phyloP scores from a whole-genome alignment of 1,140 invertebrate species.

The Glossosoma conforme region DNA sequence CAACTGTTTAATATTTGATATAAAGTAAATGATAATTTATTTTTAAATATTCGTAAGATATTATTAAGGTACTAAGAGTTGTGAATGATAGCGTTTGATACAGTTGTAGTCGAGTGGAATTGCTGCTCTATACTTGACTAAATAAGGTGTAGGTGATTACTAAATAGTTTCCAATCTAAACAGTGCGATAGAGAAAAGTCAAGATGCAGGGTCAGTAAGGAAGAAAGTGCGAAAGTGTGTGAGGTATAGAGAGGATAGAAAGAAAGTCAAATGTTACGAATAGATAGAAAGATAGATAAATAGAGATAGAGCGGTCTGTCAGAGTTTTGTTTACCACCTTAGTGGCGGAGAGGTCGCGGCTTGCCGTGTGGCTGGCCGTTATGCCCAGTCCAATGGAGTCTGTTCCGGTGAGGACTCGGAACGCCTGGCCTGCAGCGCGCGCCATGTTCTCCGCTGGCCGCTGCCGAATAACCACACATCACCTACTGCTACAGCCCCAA shows the following conservation, averaged over 20 bases:
- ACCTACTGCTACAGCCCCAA: slow-evolving; percentile 27
- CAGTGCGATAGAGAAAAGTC: too few relatives aligned
- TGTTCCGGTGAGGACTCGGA: slow-evolving; percentile 70
- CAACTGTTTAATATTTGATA: too few relatives aligned
- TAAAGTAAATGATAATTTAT: too few relatives aligned
- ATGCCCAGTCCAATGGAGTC: slow-evolving; percentile 67
- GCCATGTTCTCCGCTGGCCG: slow-evolving; percentile 70
- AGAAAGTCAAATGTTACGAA: slow-evolving; percentile 10
- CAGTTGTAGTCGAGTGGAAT: too few relatives aligned
- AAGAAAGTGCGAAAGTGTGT: too few relatives aligned
- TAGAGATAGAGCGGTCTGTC: slow-evolving; percentile 1
- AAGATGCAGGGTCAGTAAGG: too few relatives aligned
- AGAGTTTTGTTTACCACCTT: slow-evolving; percentile 21
- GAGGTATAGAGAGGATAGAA: not conserved
- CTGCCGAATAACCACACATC: slow-evolving; percentile 42
- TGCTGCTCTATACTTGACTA: too few relatives aligned
- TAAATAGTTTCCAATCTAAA: too few relatives aligned
- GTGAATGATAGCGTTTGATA: too few relatives aligned
- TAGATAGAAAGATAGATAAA: slow-evolving; percentile 12
- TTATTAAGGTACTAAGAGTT: too few relatives aligned
- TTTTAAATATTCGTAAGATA: too few relatives aligned
- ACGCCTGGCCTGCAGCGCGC: slow-evolving; percentile 67
- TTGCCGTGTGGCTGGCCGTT: slow-evolving; percentile 57
- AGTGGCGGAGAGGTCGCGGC: slow-evolving; percentile 49
- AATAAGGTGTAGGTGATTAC: too few relatives aligned